Conservation (phyloP, 1,140 invertebrate species). For the Drosophila sucinea region DNA sequence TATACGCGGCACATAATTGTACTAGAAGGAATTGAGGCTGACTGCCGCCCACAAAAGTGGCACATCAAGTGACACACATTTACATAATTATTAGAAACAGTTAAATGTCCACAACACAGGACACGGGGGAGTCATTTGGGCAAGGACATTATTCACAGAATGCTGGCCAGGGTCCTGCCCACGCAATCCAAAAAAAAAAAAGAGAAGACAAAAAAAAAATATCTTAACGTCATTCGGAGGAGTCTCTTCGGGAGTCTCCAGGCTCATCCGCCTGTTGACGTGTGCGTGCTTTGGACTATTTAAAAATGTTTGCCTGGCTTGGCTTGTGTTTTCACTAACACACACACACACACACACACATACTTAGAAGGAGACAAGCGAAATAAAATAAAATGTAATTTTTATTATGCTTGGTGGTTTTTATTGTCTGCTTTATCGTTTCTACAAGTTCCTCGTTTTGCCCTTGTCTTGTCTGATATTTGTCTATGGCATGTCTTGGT, state of each 20-base stretch:
- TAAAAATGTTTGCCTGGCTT: slow-evolving; percentile 59
- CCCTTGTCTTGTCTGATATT: slow-evolving; percentile 74
- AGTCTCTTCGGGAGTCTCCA: background rate
- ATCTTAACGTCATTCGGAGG: slow-evolving; percentile 65
- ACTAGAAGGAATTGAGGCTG: slow-evolving; percentile 48
- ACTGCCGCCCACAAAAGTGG: slow-evolving; percentile 45
- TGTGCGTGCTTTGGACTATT: slow-evolving; percentile 75
- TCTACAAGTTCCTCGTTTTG: slow-evolving; percentile 63
- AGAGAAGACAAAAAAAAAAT: slow-evolving; percentile 36
- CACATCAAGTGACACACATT: slow-evolving; percentile 71
- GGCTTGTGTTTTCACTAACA: background rate
- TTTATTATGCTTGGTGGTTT: slow-evolving; percentile 80
- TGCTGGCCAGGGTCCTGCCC: slow-evolving; percentile 39
- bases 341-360: too few species aligned
- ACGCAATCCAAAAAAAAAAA: slow-evolving; percentile 58
- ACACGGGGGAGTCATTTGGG: slow-evolving; percentile 71
- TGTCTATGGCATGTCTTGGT: slow-evolving; percentile 73
- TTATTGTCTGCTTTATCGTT: slow-evolving; percentile 80
- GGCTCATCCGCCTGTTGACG: slow-evolving; percentile 50
- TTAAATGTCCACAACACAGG: slow-evolving; percentile 76
- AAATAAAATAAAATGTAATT: slow-evolving; percentile 82
- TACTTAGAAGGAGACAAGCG: slow-evolving; percentile 24
- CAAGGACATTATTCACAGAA: slow-evolving; percentile 62
- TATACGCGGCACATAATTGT: slow-evolving; percentile 64
- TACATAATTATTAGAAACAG: slow-evolving; percentile 82